Evolutionary conservation across 2,797 vertebrate species (phyloP), one percentile per base, ranked within the genome.

Genomic region (Acropternis orthonyx): DNA sequence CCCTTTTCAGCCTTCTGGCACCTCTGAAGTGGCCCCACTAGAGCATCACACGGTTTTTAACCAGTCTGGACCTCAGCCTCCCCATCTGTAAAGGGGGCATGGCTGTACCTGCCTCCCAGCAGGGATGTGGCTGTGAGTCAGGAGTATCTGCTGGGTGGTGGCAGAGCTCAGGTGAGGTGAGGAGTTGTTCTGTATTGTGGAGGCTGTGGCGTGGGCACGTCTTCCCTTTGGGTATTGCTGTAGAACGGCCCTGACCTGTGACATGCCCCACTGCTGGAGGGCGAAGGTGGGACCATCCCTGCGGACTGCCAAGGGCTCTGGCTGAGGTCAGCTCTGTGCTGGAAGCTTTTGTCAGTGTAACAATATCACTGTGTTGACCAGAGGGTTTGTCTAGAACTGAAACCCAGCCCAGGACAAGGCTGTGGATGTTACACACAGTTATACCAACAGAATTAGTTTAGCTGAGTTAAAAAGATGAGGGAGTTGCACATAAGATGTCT

Each of bases 351-450:
- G 85, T 85, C 62, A 5, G 2, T 2, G 6, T 18, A 17, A 68
- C 67, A 87, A 62, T 69, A 51, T 44, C 34, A 15, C 19, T 4
- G 72, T 1, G 1, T 56, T 68, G 81, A 46, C 20, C 85, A 77
- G 56, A 71, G 28, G 13, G 26, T 34, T 71, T 48, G 68, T 66
- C 63, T 69, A 9, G 68, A 55, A 80, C 44, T 78, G 62, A 34
- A 58, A 14, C 6, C 26, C 5, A 5, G 67, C 75, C 62, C 63
- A 34, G 82, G 49, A 52, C 36, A 7, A 0, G 20, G 34, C 80
- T 55, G 41, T 21, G 54, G 24, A 0, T 0, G 7, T 52, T 11
- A 19, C 26, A 28, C 1, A 0, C 18, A 6, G 32, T 10, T 14
- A 37, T 9, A 51, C 6, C 55, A 19, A 59, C 24, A 39, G 20